Percentiles rank a stretch among this genome's conserved stretches.
Evolutionary conservation across 2,888 invertebrate species (phyloP).

Genomic region (Lasioglossum zephyrum): DNA sequence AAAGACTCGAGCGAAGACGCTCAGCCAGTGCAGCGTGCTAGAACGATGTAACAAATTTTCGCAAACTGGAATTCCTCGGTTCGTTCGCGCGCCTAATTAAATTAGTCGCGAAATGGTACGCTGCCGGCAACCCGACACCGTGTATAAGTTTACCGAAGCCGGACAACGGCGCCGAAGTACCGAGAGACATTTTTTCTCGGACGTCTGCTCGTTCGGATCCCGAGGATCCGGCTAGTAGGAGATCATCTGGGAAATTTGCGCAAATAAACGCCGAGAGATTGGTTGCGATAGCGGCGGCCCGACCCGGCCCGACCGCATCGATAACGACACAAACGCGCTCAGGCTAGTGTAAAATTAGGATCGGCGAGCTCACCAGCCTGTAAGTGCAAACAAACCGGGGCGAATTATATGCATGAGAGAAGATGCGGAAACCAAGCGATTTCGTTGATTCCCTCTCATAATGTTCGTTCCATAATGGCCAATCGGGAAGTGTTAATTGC

Average conservation of each 20-base stretch:
- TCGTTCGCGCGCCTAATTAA: not conserved
- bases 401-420: constrained; percentile 73
- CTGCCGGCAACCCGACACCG: constrained; percentile 15
- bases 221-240: not conserved
- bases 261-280: constrained; percentile 25
- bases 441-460: constrained; percentile 33
- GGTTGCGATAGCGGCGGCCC: constrained; percentile 25
- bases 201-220: not conserved
- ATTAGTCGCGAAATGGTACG: constrained; percentile 15
- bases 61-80: not conserved
- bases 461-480: constrained; percentile 48
- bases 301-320: constrained; percentile 15
- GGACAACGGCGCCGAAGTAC: not conserved
- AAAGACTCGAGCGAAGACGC: not conserved
- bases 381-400: constrained; percentile 72
- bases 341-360: constrained; percentile 73
- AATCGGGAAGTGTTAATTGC: constrained; percentile 70
- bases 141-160: constrained; percentile 54
- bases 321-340: constrained; percentile 46
- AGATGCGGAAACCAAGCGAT: constrained; percentile 61
- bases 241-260: constrained; percentile 9
- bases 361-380: constrained; percentile 54
- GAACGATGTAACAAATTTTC: constrained; percentile 5
- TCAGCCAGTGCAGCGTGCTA: not conserved
- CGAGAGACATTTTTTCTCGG: not conserved